phyloP scores from a whole-genome alignment of 2,797 vertebrate species.

The Poeciliopsis gracilis region DNA sequence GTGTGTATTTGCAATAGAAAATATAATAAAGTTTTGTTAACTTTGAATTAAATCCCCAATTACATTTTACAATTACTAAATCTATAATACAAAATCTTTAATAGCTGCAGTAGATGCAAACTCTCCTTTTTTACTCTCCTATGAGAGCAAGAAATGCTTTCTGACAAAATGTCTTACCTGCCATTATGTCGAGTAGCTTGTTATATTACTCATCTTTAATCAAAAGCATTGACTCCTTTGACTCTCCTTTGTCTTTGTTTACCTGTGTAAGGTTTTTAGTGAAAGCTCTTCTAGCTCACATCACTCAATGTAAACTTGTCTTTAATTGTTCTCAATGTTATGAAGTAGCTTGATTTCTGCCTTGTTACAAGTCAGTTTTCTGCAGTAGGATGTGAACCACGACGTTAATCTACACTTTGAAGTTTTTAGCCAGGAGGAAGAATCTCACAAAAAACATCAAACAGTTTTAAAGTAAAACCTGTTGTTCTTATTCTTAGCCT shows the following conservation, averaged over 20 bases:
- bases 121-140: background rate
- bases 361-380: background rate
- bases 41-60: background rate
- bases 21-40: background rate
- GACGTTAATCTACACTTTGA: background rate
- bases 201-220: background rate
- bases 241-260: background rate
- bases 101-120: background rate
- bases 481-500: background rate
- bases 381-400: background rate
- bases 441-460: background rate
- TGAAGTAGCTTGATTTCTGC: background rate
- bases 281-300: background rate
- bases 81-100: background rate
- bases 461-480: background rate
- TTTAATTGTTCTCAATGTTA: background rate
- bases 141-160: background rate
- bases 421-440: background rate
- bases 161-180: background rate
- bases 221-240: background rate
- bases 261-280: background rate
- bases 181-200: background rate
- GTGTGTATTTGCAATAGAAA: background rate
- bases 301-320: background rate
- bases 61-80: background rate